Evolutionary conservation across 2,797 vertebrate genomes (phyloP), one percentile per base, ranked within the genome.

Genomic region (Oreochromis mossambicus): DNA sequence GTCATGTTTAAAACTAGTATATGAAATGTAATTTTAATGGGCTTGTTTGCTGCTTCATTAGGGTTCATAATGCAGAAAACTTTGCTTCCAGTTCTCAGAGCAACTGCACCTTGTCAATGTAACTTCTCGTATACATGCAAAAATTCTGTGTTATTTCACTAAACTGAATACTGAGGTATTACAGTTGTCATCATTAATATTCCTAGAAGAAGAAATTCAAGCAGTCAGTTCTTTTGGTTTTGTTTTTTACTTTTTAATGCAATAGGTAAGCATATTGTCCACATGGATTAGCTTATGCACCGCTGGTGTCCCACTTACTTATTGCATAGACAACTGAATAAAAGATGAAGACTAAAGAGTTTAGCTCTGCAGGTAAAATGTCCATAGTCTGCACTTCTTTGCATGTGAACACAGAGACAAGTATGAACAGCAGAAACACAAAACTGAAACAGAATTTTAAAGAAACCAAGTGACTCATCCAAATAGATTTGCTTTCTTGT

Each of bases 251-350:
- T 51, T 50, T 79, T 78, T 46, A 38, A 77, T 38, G 43, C 43
- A 78, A 76, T 75, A 79, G 4, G 6, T 50, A 48, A 26, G 41
- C 41, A 50, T 56, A 9, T 24, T 36, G 29, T 75, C 24, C n/a
- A 55, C 17, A 79, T 3, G 0, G 13, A 12, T 82, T 51, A 14
- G 21, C 15, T 21, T 78, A 26, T 66, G 77, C 8, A 21, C 19
- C 41, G 50, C 58, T 79, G 73, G 41, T 75, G 51, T 82, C 58
- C n/a, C 43, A 77, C 79, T 56, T 76, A 36, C 11, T 75, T n/a
- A 24, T 75, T 75, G 10, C 36, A 75, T 29, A 58, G 14, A 29
- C 13, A 73, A 24, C n/a, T 75, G 52, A 77, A 82, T 76, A 79
- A 48, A 36, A 66, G 10, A 82, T 58, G 41, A 46, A 61, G 24